phyloP scores from a whole-genome alignment of 2,113 vertebrate species.

The Pachycephala philippinensis region DNA sequence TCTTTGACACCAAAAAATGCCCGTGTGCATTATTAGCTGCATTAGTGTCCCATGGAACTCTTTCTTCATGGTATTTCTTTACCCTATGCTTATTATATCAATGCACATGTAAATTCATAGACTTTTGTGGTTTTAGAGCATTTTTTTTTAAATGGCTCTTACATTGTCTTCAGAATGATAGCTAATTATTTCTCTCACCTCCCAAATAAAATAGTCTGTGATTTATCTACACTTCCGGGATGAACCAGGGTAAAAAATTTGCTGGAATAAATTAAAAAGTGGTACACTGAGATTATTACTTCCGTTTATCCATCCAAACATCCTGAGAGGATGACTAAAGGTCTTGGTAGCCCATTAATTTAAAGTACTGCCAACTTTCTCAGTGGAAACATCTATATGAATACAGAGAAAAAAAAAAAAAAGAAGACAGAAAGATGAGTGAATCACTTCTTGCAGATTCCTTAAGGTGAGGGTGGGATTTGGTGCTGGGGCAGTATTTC shows the following conservation, averaged over 20 bases:
- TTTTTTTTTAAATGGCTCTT: neutral
- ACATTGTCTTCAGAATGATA: neutral
- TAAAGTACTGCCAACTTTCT: neutral
- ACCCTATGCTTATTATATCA: neutral
- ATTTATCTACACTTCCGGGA: neutral
- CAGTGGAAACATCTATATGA: neutral
- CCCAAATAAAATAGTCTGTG: neutral
- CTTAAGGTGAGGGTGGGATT: neutral
- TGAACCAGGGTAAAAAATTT: neutral
- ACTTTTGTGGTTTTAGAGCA: neutral
- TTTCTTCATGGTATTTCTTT: neutral
- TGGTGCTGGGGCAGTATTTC: neutral
- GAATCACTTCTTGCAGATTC: neutral
- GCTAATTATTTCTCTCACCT: neutral
- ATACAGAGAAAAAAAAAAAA: neutral
- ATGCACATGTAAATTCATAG: neutral
- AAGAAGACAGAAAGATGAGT: neutral
- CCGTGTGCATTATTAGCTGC: neutral
- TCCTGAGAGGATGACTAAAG: constrained; percentile 6
- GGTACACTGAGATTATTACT: neutral
- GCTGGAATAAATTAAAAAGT: neutral
- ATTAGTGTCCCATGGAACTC: neutral
- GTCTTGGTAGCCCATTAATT: constrained; percentile 9
- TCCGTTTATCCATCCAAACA: neutral
- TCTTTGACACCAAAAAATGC: neutral